Evolutionary conservation across 1,140 invertebrate species (phyloP), one percentile per base, ranked within the genome.

Genomic region (Diabrotica virgifera): DNA sequence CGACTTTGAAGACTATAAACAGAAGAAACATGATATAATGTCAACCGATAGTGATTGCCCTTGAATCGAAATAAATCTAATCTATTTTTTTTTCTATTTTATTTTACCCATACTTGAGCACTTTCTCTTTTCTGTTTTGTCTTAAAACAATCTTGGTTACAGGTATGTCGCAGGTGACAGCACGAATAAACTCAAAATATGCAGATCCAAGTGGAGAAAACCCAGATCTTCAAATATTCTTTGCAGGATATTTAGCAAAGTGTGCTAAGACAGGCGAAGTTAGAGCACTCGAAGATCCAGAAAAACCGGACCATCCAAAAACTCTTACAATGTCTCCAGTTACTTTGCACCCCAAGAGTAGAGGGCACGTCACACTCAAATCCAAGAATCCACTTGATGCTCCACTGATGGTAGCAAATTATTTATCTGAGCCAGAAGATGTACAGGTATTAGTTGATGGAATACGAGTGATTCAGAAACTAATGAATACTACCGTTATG

Each of bases 401-500:
- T 36, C 95, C 95, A 0, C 74, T 89, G n/a, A 91, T 97, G 72
- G 86, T 92, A 72, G 91, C 93, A 0, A 93, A 91, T 72, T 95
- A 95, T 77, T 81, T 95, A 56, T 87, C 84, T 5, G 85, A 92
- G 63, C 86, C 88, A 0, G 86, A 90, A 57, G 92, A 94, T 76
- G 84, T 91, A 0, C 86, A 85, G 59, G 84, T 83, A 0, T 78
- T 94, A 3, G 84, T 93, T 5, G 91, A 92, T 69, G 91, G 90
- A 14, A 82, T 87, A 36, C 51, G 78, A 65, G 38, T 75, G 68
- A 57, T 82, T 83, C 73, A 93, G 90, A 77, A 82, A 13, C 71
- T 94, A 5, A 84, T 87, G 0, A 84, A 93, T 75, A 87, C 84
- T 1, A 81, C 83, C 50, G 84, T 90, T 0, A 80, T 93, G 59